phyloP scores from a whole-genome alignment of 2,113 vertebrate genomes.

The Mellivora capensis region DNA sequence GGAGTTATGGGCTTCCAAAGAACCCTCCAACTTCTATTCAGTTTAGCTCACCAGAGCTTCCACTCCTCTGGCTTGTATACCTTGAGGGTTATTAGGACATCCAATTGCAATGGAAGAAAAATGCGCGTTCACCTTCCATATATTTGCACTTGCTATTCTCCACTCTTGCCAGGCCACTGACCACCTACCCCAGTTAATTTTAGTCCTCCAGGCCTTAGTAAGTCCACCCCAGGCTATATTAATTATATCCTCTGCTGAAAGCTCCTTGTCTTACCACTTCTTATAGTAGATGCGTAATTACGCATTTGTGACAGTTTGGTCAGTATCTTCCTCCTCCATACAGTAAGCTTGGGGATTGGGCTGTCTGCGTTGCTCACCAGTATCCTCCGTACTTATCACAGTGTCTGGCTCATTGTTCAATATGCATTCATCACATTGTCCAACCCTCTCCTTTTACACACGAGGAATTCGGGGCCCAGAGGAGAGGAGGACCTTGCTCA shows the following conservation, averaged over 20 bases:
- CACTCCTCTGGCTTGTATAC: neutral
- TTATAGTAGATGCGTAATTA: neutral
- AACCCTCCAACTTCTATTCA: neutral
- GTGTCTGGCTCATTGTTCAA: neutral
- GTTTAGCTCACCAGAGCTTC: neutral
- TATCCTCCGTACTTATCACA: neutral
- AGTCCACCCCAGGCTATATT: neutral
- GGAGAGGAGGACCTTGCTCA: neutral
- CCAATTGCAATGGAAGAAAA: neutral
- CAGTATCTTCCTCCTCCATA: neutral
- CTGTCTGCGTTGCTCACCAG: neutral
- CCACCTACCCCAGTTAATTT: neutral
- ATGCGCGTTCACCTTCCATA: neutral
- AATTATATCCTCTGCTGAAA: neutral
- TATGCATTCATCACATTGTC: neutral
- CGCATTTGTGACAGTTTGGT: neutral
- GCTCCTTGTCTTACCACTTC: neutral
- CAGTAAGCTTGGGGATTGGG: neutral
- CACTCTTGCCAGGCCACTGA: neutral
- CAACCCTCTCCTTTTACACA: neutral
- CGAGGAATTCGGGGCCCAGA: neutral
- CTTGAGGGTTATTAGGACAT: neutral
- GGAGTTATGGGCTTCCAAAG: neutral
- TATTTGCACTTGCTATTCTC: neutral
- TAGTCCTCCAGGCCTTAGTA: neutral